These are phyloP conservation scores for Bradypodion pumilum DNA, from an alignment of 2,797 vertebrate species.

Conservation along the genomic window DNA sequence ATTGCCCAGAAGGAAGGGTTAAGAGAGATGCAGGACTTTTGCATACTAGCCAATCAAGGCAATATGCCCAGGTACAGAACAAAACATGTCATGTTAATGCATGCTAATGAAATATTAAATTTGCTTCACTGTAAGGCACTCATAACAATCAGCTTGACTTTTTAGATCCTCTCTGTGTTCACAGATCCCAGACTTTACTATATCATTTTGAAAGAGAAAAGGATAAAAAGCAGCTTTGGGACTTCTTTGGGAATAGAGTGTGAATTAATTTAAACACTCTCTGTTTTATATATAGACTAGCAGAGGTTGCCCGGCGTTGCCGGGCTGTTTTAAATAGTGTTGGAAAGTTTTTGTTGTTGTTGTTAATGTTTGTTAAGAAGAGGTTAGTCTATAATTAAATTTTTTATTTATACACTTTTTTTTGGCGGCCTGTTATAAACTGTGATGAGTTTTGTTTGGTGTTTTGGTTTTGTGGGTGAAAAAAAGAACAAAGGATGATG, in stretches of 20 bases:
- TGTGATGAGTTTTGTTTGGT: too few relatives aligned
- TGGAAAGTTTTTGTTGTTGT: too few relatives aligned
- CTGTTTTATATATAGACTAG: neutral
- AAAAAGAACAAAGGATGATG: too few relatives aligned
- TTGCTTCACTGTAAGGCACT: neutral
- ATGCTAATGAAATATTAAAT: constrained; percentile 10
- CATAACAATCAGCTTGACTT: neutral
- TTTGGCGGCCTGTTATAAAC: too few relatives aligned
- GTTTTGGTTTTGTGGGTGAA: too few relatives aligned
- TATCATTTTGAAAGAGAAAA: neutral
- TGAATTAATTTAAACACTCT: neutral
- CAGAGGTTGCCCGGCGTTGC: too few relatives aligned
- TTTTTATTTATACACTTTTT: too few relatives aligned
- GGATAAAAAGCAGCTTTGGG: neutral
- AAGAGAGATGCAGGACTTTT: neutral
- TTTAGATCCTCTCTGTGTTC: neutral
- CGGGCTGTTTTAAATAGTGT: too few relatives aligned
- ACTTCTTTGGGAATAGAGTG: neutral
- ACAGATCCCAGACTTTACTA: neutral
- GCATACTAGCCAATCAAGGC: neutral
- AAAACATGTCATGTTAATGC: neutral
- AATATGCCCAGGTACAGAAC: neutral
- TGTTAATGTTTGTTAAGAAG: too few relatives aligned
- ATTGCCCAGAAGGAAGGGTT: neutral
- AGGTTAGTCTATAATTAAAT: too few relatives aligned